phyloP scores from a whole-genome alignment of 2,113 vertebrate species.

The Neomonachus schauinslandi region DNA sequence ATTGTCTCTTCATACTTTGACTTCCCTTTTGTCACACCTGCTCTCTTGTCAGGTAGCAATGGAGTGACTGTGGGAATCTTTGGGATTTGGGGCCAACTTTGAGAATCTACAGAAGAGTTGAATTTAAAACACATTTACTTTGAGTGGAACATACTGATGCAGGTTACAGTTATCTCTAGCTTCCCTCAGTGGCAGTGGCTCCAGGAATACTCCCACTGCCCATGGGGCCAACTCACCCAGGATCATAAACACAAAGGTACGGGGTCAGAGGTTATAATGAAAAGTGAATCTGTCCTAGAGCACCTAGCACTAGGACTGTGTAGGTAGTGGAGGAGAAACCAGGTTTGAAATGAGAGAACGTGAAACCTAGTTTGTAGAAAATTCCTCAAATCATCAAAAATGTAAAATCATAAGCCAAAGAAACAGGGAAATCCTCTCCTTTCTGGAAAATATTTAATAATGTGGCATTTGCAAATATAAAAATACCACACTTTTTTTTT shows the following conservation, averaged over 20 bases:
- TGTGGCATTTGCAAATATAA: background rate
- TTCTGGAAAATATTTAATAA: conserved; percentile 32
- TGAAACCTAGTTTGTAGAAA: background rate
- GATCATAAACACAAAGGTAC: background rate
- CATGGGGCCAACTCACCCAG: background rate
- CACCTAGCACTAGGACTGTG: background rate
- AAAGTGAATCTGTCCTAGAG: background rate
- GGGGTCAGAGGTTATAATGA: background rate
- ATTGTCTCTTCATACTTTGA: background rate
- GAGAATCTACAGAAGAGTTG: background rate
- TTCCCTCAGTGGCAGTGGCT: background rate
- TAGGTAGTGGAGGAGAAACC: background rate
- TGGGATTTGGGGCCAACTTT: background rate
- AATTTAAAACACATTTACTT: background rate
- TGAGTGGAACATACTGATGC: background rate
- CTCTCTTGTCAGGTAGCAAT: background rate
- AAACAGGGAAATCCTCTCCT: background rate
- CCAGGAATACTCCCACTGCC: background rate
- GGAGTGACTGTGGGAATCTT: background rate
- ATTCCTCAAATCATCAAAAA: background rate
- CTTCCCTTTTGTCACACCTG: background rate
- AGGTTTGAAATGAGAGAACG: background rate
- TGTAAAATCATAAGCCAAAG: background rate
- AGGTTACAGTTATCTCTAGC: background rate
- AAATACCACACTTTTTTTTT: background rate